A percentile compares a stretch with the other conserved stretches of the same genome.
Conservation (phyloP, 92 coral and sea anemone genomes). For the Porites divaricata region DNA sequence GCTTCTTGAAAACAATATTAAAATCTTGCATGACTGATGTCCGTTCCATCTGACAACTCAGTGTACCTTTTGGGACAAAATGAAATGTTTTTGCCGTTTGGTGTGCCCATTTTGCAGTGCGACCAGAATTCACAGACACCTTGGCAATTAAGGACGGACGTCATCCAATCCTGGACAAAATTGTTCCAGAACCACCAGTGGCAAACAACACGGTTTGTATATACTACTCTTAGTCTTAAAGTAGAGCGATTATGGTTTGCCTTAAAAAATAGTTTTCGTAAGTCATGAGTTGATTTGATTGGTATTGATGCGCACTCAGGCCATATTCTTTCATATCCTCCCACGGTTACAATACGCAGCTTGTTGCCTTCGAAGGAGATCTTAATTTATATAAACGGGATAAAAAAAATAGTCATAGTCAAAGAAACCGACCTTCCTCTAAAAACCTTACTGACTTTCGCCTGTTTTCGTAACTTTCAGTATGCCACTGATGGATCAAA, state of each 20-base stretch:
- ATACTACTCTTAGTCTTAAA: too few relatives aligned
- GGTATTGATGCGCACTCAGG: not conserved
- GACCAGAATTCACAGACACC: constrained; percentile 98
- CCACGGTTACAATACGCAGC: not conserved
- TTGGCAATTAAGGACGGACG: constrained; percentile 95
- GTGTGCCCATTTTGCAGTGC: constrained; percentile 52
- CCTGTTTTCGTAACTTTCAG: constrained; percentile 47
- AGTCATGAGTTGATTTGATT: not conserved
- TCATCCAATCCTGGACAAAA: constrained; percentile 96
- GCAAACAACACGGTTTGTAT: constrained; percentile 86
- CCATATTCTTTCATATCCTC: not conserved
- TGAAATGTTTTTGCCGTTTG: too few relatives aligned
- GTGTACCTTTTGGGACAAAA: too few relatives aligned
- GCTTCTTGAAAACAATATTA: too few relatives aligned
- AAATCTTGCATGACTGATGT: too few relatives aligned
- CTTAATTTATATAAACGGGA: not conserved
- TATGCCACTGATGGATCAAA: constrained; percentile 96
- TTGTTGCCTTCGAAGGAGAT: not conserved
- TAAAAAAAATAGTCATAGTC: not conserved
- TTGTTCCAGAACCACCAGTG: constrained; percentile 91
- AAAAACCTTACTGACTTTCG: not conserved
- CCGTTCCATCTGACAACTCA: too few relatives aligned
- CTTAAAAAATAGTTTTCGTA: too few relatives aligned
- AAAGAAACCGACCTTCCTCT: not conserved
- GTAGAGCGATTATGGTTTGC: too few relatives aligned